Percentiles rank a stretch among this genome's conserved stretches.
Evolutionary conservation across 1,140 invertebrate species (phyloP).

Genomic region (Thrips palmi): DNA sequence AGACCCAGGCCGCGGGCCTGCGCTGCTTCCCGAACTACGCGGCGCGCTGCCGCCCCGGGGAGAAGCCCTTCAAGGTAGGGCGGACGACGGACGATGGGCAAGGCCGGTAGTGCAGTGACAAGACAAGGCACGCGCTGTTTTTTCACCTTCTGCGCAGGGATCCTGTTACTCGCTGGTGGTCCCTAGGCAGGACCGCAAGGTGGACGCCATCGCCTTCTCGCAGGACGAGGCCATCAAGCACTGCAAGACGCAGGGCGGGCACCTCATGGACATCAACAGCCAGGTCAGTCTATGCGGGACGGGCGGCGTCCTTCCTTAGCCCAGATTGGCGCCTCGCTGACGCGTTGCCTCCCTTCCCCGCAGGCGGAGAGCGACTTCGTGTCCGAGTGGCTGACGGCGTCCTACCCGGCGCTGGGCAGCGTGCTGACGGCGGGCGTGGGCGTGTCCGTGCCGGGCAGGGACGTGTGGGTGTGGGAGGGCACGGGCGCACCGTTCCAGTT

Average conservation of each 20-base stretch:
- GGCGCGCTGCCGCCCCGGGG: conserved; percentile 27
- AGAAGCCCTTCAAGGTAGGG: conserved; percentile 27
- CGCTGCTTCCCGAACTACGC: conserved; percentile 26
- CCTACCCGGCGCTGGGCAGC: conserved; percentile 23
- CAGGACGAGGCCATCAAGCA: conserved; percentile 28
- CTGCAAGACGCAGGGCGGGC: conserved; percentile 23
- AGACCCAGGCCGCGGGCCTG: conserved; percentile 26
- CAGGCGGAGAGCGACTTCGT: conserved; percentile 40
- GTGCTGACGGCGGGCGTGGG: conserved; percentile 34
- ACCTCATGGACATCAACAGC: conserved; percentile 30
- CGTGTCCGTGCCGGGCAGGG: conserved; percentile 24
- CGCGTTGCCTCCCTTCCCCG: no score
- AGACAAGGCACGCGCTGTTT: neutral
- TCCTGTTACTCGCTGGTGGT: conserved; percentile 17
- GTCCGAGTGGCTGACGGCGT: conserved; percentile 30
- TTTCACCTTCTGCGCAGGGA: neutral
- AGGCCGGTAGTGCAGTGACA: no score
- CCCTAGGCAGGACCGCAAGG: conserved; percentile 13
- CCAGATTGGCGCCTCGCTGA: no score
- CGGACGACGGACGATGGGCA: conserved; percentile 27
- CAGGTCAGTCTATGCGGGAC: conserved; percentile 17
- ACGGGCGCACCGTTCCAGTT: conserved; percentile 18
- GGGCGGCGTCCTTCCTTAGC: neutral
- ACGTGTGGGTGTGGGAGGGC: conserved; percentile 34
- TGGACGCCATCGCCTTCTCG: conserved; percentile 22